Percentiles rank a stretch among this genome's conserved stretches.
These are phyloP conservation scores for Lophotis ruficrista DNA, from an alignment of 2,113 vertebrate species.

Conservation along the genomic window DNA sequence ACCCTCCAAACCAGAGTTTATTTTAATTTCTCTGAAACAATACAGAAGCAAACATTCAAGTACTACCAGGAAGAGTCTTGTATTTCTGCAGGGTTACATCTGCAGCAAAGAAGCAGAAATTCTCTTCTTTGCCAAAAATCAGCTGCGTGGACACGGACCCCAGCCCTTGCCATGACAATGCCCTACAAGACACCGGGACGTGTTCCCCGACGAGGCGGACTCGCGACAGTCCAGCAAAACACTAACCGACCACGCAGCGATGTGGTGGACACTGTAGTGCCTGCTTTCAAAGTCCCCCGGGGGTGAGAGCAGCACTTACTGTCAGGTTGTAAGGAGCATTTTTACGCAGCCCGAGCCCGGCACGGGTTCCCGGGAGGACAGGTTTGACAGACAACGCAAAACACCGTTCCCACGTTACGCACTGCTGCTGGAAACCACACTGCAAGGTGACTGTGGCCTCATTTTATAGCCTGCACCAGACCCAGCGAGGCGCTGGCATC, in stretches of 20 bases:
- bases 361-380: fast-evolving
- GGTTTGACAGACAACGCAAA: background rate
- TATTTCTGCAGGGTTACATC: background rate
- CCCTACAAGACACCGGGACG: background rate
- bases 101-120: too few species aligned
- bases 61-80: background rate
- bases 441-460: background rate
- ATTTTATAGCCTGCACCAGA: background rate
- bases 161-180: background rate
- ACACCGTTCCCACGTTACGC: fast-evolving
- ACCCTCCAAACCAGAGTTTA: fast-evolving
- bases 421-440: background rate
- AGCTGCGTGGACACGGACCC: background rate
- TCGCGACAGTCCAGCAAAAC: background rate
- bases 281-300: background rate
- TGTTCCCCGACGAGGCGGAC: background rate
- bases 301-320: background rate
- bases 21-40: background rate
- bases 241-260: fast-evolving
- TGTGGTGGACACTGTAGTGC: fast-evolving
- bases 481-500: background rate
- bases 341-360: fast-evolving
- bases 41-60: background rate
- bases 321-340: fast-evolving
- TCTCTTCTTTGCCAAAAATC: background rate